A percentile compares a stretch with the other conserved stretches of the same genome.
Evolutionary conservation across 1,140 invertebrate genomes (phyloP).

Genomic region (Bombus sylvicola): DNA sequence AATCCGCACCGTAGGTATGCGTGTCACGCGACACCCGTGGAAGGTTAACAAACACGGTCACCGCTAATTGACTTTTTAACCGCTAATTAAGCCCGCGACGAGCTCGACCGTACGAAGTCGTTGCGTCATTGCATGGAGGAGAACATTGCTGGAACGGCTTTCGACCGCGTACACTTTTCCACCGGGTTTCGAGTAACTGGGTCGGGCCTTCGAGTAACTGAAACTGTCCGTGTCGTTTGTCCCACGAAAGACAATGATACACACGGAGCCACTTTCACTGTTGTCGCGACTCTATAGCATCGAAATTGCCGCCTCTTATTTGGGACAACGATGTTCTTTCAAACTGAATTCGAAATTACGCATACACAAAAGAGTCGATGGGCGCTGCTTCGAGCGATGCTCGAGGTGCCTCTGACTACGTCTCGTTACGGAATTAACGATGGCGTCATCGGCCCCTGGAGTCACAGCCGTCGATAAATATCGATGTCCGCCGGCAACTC

Average conservation of each 20-base stretch:
- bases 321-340: not conserved
- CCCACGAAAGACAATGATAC: slow-evolving; percentile 13
- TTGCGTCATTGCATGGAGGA: slow-evolving; percentile 18
- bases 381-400: not conserved
- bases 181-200: slow-evolving; percentile 9
- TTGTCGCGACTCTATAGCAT: not conserved
- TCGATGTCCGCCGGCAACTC: not conserved
- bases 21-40: slow-evolving; percentile 56
- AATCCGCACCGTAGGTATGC: slow-evolving; percentile 43
- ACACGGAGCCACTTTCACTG: slow-evolving; percentile 16
- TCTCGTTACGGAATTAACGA: slow-evolving; percentile 17
- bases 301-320: not conserved
- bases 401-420: no score
- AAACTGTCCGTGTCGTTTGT: not conserved
- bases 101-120: slow-evolving; percentile 49
- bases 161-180: slow-evolving; percentile 29
- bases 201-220: not conserved
- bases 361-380: not conserved
- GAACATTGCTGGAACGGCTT: not conserved
- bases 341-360: not conserved
- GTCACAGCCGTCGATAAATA: slow-evolving; percentile 50
- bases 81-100: slow-evolving; percentile 67
- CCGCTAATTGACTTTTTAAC: slow-evolving; percentile 75
- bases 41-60: slow-evolving; percentile 74
- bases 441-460: slow-evolving; percentile 23